phyloP scores from a whole-genome alignment of 2,113 vertebrate genomes.

The Thalassoma bifasciatum region DNA sequence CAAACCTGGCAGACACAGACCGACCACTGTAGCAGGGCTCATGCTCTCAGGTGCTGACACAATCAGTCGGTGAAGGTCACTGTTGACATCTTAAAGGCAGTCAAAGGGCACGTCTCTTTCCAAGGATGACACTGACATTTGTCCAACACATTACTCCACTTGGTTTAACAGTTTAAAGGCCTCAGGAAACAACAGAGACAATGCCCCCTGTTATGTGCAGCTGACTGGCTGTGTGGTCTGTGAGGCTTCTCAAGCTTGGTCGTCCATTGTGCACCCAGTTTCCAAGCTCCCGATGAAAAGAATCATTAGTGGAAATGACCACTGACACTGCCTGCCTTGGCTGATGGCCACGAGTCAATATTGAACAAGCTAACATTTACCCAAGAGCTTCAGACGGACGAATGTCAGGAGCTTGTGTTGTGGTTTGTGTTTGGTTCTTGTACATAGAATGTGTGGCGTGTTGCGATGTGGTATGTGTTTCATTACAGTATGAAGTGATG shows the following conservation, averaged over 20 bases:
- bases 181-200: constrained; percentile 56
- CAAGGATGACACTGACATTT: constrained; percentile 49
- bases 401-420: not conserved
- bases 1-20: too few relatives aligned
- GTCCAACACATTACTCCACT: constrained; percentile 45
- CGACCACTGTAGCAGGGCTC: too few relatives aligned
- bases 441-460: not conserved
- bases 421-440: constrained; percentile 1
- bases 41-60: too few relatives aligned
- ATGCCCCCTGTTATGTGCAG: constrained; percentile 50
- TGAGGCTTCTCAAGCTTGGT: constrained; percentile 44
- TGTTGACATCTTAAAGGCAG: constrained; percentile 28
- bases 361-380: constrained; percentile 61
- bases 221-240: constrained; percentile 54
- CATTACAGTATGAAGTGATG: not conserved
- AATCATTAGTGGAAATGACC: constrained; percentile 73
- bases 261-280: constrained; percentile 60
- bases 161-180: constrained; percentile 49
- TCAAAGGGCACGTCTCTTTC: constrained; percentile 27
- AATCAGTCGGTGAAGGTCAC: constrained; percentile 2
- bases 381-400: constrained; percentile 30
- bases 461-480: not conserved
- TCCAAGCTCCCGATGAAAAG: constrained; percentile 67
- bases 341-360: constrained; percentile 62
- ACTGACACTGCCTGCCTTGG: constrained; percentile 55